Evolutionary conservation across 35 echinoderm and acorn worm species (phyloP), one percentile per base, ranked within the genome.

Genomic region (Patiria miniata): DNA sequence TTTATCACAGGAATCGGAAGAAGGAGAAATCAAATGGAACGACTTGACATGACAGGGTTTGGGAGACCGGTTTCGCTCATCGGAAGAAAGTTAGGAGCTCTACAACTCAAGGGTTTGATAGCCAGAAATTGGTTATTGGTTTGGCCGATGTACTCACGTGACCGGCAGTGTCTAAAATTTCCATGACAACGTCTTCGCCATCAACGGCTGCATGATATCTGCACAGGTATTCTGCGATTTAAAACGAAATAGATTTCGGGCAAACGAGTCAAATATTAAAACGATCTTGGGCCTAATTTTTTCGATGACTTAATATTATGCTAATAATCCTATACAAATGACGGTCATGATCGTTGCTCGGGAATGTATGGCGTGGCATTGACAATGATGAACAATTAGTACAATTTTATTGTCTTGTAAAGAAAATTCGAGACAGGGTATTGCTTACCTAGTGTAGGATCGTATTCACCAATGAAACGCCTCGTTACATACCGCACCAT

Each of bases 391-490:
- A n/a, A n/a, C n/a, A n/a, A n/a, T n/a, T n/a, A n/a, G n/a, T n/a
- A n/a, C n/a, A n/a, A n/a, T n/a, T n/a, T n/a, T n/a, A n/a, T 47
- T n/a, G 10, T 36, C 29, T 36, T 39, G 22, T 10, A 39, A 10
- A 12, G 37, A 30, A 6, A 4, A 69, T 23, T 12, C 39, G 14
- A 81, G 14, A 81, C 6, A 44, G 39, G 21, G 2, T 1, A 37
- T 39, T 8, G 60, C 83, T 87, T 87, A 96, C 94, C 94, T 77
- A 96, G 58, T 21, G 89, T 96, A 1, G 94, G 94, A 50, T 96
- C 94, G 81, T 96, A 96, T 32, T 96, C 94, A 21, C 94, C 94
- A 39, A 96, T 96, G 59, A 96, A 96, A 80, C 94, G 23, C 68
- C 86, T 83, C 8, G 94, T 96, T 12, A 86, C 85, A 39, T 96